Base-by-base conservation (phyloP, 2,113 vertebrate species). In the Loxodonta africana region DNA sequence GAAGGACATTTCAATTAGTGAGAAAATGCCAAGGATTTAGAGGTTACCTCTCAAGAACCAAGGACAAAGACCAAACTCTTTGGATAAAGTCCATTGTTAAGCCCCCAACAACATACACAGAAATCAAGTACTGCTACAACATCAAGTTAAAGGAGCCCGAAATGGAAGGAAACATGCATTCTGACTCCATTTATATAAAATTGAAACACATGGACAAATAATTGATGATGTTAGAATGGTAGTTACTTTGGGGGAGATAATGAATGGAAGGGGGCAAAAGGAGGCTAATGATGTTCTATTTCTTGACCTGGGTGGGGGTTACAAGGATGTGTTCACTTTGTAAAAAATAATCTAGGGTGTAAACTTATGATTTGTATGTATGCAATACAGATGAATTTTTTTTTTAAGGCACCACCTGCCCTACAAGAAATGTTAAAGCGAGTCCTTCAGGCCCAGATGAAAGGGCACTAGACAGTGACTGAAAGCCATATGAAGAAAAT, bases 101-200 rank as follows among this genome's bases (percentile, higher is more conserved):
- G 81, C 41, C 20, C 60, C 20, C 18, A 62, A 21, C 60, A 62
- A 62, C 60, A 7, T 62, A 62, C 7, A 62, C 60, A 62, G 7
- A 62, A 62, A 21, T 62, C 21, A 80, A 80, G 1, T 63, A 25
- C 30, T 74, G 65, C 21, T 85, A 23, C 28, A 60, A 26, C 87
- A 86, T 86, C 87, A 76, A 87, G 37, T 94, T 63, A 74, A 78
- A 90, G 18, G 87, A 88, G 11, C 37, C 12, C 84, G 48, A 65
- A 51, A 78, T 67, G 46, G 44, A 78, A 78, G 26, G 51, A 85
- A 85, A 67, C 51, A 65, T 77, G 76, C 25, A 78, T 25, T 30
- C 30, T 60, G 37, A 69, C 85, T 83, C 69, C 21, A 33, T n/a
- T 53, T 69, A 78, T 60, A 37, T 44, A 62, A 89, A 78, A 81